phyloP scores from a whole-genome alignment of 2,888 invertebrate genomes.

The Agrenia bidenticulata region DNA sequence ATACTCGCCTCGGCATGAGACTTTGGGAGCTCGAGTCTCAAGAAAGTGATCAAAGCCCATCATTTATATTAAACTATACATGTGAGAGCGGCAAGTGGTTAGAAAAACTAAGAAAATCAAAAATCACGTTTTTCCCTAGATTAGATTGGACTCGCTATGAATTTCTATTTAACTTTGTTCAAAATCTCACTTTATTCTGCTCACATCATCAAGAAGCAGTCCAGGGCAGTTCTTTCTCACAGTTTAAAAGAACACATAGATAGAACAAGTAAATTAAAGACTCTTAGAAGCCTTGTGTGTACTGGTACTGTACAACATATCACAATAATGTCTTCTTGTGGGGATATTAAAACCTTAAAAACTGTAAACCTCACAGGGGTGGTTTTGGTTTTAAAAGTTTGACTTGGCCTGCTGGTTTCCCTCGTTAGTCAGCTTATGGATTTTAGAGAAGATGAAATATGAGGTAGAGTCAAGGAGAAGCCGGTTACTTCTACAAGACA shows the following conservation, averaged over 20 bases:
- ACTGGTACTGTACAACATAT: not conserved
- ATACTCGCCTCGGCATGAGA: constrained; percentile 5
- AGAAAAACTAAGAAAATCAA: constrained; percentile 5
- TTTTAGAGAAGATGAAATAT: not conserved
- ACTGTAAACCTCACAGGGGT: constrained; percentile 9
- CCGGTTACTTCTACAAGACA: constrained; percentile 7
- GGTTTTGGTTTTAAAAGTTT: constrained; percentile 6
- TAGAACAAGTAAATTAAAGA: not conserved
- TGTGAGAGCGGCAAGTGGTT: not conserved
- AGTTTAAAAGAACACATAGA: not conserved
- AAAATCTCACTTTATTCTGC: constrained; percentile 22
- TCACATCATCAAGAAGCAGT: constrained; percentile 3
- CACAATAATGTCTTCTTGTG: not conserved
- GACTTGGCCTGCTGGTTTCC: not conserved
- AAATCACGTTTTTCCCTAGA: constrained; percentile 20
- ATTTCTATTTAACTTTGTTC: constrained; percentile 6
- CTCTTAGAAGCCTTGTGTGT: too few species aligned
- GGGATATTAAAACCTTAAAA: not conserved
- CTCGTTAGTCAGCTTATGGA: constrained; percentile 1
- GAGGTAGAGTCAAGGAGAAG: not conserved
- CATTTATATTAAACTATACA: constrained; percentile 11
- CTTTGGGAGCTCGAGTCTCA: too few species aligned
- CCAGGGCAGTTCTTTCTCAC: constrained; percentile 27
- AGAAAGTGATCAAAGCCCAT: constrained; percentile 12
- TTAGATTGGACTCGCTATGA: constrained; percentile 2